phyloP scores from a whole-genome alignment of 2,797 vertebrate species.

The Protonibea diacanthus region DNA sequence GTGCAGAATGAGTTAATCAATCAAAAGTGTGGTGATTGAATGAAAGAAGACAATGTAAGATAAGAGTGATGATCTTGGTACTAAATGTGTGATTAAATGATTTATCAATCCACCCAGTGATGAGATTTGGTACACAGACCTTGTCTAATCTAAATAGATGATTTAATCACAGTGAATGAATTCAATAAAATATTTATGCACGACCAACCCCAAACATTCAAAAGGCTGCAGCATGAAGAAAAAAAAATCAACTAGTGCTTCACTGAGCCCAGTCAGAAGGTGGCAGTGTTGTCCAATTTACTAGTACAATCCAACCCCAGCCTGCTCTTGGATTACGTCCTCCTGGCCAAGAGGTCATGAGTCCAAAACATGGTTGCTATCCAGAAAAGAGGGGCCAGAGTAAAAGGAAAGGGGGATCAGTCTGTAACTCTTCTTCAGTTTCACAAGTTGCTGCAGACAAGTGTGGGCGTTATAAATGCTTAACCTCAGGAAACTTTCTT shows the following conservation, averaged over 20 bases:
- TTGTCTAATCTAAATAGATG: background rate
- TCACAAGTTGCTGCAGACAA: constrained; percentile 20
- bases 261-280: constrained; percentile 43
- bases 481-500: background rate
- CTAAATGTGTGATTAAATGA: background rate
- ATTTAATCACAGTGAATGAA: background rate
- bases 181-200: background rate
- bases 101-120: background rate
- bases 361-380: constrained; percentile 66
- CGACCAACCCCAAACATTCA: background rate
- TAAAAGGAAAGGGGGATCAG: constrained; percentile 26
- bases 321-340: constrained; percentile 52
- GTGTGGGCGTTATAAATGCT: background rate
- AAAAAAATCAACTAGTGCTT: background rate
- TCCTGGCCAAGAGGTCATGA: constrained; percentile 61
- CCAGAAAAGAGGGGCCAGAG: constrained; percentile 54
- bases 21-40: background rate
- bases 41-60: background rate
- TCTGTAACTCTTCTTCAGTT: constrained; percentile 49
- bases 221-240: background rate
- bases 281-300: constrained; percentile 49
- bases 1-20: background rate
- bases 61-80: background rate
- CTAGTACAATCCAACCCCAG: background rate
- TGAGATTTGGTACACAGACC: background rate